Base-by-base conservation (phyloP, 2,888 invertebrate genomes). In the Mellilla xanthometata region DNA sequence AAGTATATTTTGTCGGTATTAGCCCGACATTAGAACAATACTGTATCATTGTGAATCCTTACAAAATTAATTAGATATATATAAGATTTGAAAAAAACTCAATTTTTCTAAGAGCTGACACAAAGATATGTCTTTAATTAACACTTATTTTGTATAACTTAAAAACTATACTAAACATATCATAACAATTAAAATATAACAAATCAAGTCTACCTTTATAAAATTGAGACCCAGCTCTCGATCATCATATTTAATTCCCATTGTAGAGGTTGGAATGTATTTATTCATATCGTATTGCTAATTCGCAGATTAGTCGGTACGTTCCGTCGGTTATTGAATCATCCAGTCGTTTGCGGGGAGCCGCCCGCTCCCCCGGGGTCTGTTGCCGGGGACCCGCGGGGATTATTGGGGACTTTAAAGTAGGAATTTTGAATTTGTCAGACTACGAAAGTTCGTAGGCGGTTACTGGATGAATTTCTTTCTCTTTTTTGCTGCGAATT, bases 251-350 rank as follows among this genome's bases (percentile, higher is more conserved):
- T 39, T 47, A 47, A 24, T 41, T 41, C 47, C 7, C 36, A 33
- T 42, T 41, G 41, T 48, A 41, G 47, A 48, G 41, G 47, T 42
- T 80, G 71, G 81, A 84, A 84, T 83, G 80, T 84, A 84, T 84
- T 84, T 84, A 84, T 81, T 82, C 73, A 85, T 88, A 89, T 89
- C 88, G 84, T 87, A 88, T 89, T 88, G 88, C 89, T 89, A 89
- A 89, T 89, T 86, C 83, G 46, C 64, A 75, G 79, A 86, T 89
- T 84, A 87, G 80, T 65, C 69, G 72, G 68, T 72, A 82, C 84
- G 87, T 88, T 85, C 83, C 83, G 66, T 65, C 71, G 77, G 77
- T 87, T 82, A 89, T 89, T 88, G 76, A 89, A 89, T 89, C 85
- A 87, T 79, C 76, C 59, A 87, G 86, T 85, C 86, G 83, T 88